Base-by-base conservation (phyloP, 1,140 invertebrate genomes). In the Theocolax elegans region DNA sequence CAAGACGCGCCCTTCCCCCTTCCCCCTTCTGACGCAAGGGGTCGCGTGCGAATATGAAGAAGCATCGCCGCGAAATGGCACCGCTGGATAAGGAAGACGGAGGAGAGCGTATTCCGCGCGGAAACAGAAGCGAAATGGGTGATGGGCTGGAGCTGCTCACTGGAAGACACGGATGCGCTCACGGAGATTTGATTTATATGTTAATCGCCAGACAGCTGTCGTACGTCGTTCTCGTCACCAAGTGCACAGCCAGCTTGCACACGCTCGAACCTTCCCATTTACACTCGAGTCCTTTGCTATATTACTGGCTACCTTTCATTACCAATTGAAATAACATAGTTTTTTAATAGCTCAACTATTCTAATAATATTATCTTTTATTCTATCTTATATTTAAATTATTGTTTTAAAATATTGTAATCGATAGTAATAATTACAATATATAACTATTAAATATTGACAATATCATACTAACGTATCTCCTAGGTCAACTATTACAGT, bases 131-230 rank as follows among this genome's bases (percentile, higher is more conserved):
- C 23, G 51, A 31, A 56, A 54, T 54, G 63, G 40, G 35, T 29
- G 38, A 25, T 29, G 31, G 53, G 62, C 12, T n/a, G 21, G 25
- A n/a, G 29, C 19, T 2, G n/a, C 44, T 46, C 15, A 25, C 48
- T 31, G 48, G 63, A 54, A 54, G 63, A 54, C 63, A 66, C 63
- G 49, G 65, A 44, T 51, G 56, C 56, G 44, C 54, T 40, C 27
- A 19, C 38, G 51, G 13, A 68, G 67, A 76, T 76, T 76, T 76
- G 74, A 76, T 76, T 74, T 76, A 76, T 76, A 76, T 76, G 74
- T 76, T 76, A 76, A 76, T 76, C 74, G 72, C n/a, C 60, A 71
- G 70, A 70, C 74, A 76, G 74, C 72, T 76, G 74, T 76, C 74
- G 72, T 73, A 23, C 59, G 49, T 56, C 46, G 40, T 46, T 49